phyloP scores from a whole-genome alignment of 2,113 vertebrate species.

The Platysternon megacephalum region DNA sequence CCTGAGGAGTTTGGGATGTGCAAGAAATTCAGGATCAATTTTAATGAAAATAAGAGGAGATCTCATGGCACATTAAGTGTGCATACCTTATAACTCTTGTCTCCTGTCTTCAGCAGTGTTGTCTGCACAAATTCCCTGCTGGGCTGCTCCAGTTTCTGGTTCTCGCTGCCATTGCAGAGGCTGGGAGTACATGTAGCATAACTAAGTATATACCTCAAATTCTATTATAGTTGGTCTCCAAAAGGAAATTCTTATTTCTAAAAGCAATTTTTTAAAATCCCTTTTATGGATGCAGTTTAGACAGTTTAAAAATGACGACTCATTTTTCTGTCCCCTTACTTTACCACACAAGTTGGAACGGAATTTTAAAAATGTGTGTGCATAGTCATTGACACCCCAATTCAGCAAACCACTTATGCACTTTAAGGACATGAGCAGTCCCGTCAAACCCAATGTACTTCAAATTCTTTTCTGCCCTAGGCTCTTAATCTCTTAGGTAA shows the following conservation, averaged over 20 bases:
- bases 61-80: not conserved
- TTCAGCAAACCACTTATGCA: fast-evolving
- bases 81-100: not conserved
- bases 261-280: not conserved
- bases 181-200: not conserved
- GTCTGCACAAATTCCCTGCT: not conserved
- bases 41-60: not conserved
- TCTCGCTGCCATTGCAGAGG: not conserved
- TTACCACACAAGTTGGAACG: not conserved
- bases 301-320: not conserved
- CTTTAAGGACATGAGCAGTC: not conserved
- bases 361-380: not conserved
- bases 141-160: not conserved
- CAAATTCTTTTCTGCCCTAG: not conserved
- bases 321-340: not conserved
- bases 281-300: not conserved
- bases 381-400: not conserved
- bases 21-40: not conserved
- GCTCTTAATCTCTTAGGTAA: not conserved
- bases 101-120: not conserved
- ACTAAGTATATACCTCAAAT: not conserved
- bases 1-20: not conserved
- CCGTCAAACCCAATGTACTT: not conserved
- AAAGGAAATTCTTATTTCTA: not conserved
- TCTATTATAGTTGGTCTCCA: conserved; percentile 3